Percentiles rank a stretch among this genome's conserved stretches.
Conservation (phyloP, 2,888 invertebrate species). For the Halictus quadricinctus region DNA sequence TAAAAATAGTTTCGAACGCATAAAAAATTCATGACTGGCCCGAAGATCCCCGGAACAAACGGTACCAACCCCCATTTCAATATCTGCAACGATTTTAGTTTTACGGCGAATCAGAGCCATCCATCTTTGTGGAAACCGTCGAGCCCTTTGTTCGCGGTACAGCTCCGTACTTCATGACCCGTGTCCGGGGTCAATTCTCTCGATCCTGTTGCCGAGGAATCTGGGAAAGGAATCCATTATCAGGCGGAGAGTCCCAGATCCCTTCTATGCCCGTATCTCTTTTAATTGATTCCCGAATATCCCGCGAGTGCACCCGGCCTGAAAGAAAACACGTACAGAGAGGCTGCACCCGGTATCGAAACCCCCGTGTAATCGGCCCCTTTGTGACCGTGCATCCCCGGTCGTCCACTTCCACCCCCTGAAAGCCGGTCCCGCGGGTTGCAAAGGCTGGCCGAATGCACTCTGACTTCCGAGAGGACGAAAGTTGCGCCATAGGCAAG, state of each 20-base stretch:
- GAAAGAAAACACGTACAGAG: conserved; percentile 20
- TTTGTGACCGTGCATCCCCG: background rate
- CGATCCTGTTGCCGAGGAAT: background rate
- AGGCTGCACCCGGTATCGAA: background rate
- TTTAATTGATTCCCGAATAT: conserved; percentile 54
- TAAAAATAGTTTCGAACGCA: too few relatives aligned
- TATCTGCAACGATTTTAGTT: background rate
- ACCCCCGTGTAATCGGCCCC: background rate
- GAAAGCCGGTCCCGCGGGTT: background rate
- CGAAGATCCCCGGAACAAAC: background rate
- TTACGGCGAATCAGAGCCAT: background rate
- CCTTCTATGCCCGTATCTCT: conserved; percentile 24
- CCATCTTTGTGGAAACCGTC: background rate
- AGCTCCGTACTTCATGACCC: background rate
- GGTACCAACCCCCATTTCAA: background rate
- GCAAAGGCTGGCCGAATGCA: background rate
- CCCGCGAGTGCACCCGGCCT: background rate
- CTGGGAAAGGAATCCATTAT: background rate
- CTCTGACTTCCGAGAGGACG: conserved; percentile 6
- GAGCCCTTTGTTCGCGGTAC: background rate
- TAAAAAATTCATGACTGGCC: background rate
- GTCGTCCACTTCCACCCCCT: background rate
- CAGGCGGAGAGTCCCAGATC: background rate
- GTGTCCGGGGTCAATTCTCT: background rate
- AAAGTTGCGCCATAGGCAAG: conserved; percentile 1